These are phyloP conservation scores for Synergus gifuensis DNA, from an alignment of 2,888 invertebrate species.

Conservation along the genomic window DNA sequence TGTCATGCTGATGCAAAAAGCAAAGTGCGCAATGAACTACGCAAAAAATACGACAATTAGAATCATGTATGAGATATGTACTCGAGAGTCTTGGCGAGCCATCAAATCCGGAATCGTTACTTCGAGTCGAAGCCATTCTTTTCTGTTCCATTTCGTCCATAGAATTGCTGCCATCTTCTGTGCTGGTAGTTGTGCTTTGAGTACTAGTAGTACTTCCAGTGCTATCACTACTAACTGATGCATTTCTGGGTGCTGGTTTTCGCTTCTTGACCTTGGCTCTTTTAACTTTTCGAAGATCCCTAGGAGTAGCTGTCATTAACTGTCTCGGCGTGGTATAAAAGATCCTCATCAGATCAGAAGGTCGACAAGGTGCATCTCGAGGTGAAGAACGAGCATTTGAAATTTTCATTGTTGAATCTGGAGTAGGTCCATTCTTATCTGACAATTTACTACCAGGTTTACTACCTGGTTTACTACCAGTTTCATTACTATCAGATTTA, in stretches of 20 bases:
- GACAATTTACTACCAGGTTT: constrained; percentile 47
- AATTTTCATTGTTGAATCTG: constrained; percentile 58
- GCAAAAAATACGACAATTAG: constrained; percentile 44
- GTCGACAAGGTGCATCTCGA: constrained; percentile 68
- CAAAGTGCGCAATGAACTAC: constrained; percentile 23
- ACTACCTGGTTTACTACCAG: constrained; percentile 65
- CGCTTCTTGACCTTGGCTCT: constrained; percentile 72
- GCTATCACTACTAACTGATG: constrained; percentile 72
- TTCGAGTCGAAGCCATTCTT: constrained; percentile 85
- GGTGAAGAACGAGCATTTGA: constrained; percentile 58
- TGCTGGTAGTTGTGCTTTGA: constrained; percentile 66
- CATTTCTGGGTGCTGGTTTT: constrained; percentile 69
- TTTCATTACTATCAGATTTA: constrained; percentile 57
- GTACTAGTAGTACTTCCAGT: constrained; percentile 72
- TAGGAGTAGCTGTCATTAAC: constrained; percentile 73
- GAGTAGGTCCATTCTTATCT: constrained; percentile 49
- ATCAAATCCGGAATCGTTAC: constrained; percentile 92
- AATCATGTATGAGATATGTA: constrained; percentile 63
- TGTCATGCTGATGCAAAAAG: constrained; percentile 36
- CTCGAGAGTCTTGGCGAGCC: constrained; percentile 76
- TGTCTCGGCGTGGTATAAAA: constrained; percentile 75
- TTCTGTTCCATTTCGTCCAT: constrained; percentile 78
- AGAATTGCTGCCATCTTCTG: constrained; percentile 70
- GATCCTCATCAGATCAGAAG: constrained; percentile 72
- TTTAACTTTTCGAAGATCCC: constrained; percentile 73